These are phyloP conservation scores for Dolomedes plantarius DNA, from an alignment of 2,888 invertebrate genomes.

Conservation along the genomic window DNA sequence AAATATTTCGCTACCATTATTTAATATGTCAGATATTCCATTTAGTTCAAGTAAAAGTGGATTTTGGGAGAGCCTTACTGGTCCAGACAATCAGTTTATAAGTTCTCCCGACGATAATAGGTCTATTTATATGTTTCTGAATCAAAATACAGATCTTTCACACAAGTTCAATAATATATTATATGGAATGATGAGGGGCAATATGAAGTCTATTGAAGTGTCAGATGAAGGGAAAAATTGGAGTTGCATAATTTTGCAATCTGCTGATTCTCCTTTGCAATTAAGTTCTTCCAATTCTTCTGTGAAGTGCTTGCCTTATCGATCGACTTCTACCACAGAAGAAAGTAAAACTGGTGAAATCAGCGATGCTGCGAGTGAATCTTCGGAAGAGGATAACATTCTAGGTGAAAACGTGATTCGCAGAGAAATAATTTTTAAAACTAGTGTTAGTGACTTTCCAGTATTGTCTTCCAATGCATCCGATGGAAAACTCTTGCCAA, in stretches of 20 bases:
- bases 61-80: background rate
- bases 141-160: constrained; percentile 19
- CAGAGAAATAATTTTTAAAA: constrained; percentile 5
- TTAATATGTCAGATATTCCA: constrained; percentile 22
- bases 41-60: background rate
- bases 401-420: background rate
- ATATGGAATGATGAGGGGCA: constrained; percentile 34
- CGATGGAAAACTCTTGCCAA: constrained; percentile 8
- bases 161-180: constrained; percentile 33
- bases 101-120: background rate
- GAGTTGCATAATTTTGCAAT: constrained; percentile 38
- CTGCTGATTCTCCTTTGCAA: constrained; percentile 13
- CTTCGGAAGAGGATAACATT: background rate
- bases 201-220: constrained; percentile 41
- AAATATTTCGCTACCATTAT: background rate
- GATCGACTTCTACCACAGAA: background rate
- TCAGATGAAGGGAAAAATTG: constrained; percentile 27
- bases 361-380: background rate
- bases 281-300: constrained; percentile 10
- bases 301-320: constrained; percentile 23
- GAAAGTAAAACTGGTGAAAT: background rate
- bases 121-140: constrained; percentile 34
- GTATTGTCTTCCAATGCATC: constrained; percentile 23
- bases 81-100: background rate
- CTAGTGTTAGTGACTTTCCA: constrained; percentile 3